Evolutionary conservation across 2,113 vertebrate genomes (phyloP).

Genomic region (Phocoena phocoena): DNA sequence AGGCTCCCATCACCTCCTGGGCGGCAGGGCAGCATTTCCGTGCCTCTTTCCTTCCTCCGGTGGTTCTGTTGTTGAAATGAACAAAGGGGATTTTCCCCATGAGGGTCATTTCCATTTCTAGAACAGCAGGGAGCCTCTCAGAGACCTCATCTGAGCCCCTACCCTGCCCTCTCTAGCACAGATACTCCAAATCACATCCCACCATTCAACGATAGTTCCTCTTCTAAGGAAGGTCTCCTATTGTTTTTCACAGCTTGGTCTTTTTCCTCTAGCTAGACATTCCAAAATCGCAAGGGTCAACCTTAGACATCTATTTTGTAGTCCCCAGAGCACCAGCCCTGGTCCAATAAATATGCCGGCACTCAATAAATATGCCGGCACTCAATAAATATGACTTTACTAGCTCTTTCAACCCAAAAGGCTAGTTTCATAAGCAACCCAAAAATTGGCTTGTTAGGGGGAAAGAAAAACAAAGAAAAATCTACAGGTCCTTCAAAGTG

Average conservation of each 20-base stretch:
- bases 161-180: not conserved
- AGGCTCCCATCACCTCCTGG: not conserved
- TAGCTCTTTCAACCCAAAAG: constrained; percentile 11
- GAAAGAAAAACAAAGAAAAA: not conserved
- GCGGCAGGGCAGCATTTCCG: not conserved
- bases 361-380: not conserved
- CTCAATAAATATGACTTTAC: not conserved
- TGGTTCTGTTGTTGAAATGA: not conserved
- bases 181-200: not conserved
- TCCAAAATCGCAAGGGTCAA: constrained; percentile 25
- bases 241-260: not conserved
- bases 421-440: not conserved
- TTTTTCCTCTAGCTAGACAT: not conserved
- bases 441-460: not conserved
- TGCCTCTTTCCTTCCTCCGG: not conserved
- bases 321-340: not conserved
- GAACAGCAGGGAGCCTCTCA: not conserved
- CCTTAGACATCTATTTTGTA: not conserved
- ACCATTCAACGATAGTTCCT: not conserved
- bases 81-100: not conserved
- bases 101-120: not conserved
- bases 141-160: not conserved
- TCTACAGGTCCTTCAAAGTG: not conserved
- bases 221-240: not conserved
- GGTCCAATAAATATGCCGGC: not conserved